phyloP scores from a whole-genome alignment of 2,797 vertebrate genomes.

The Acrocephalus scirpaceus region DNA sequence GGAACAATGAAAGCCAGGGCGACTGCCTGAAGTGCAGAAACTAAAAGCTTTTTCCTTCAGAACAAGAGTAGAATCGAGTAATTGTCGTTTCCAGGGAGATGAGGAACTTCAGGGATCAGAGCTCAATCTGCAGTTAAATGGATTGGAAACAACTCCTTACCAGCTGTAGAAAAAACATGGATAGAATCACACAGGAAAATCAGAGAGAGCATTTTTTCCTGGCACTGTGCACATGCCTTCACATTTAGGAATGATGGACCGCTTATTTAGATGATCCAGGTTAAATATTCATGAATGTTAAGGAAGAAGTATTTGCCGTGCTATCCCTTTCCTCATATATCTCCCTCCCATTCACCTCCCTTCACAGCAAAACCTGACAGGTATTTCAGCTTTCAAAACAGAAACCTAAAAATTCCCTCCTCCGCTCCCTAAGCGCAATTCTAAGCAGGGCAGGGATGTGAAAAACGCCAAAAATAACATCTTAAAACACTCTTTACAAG shows the following conservation, averaged over 20 bases:
- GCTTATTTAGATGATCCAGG: not conserved
- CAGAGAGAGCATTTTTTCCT: slow-evolving; percentile 54
- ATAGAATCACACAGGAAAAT: slow-evolving; percentile 68
- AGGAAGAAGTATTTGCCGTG: not conserved
- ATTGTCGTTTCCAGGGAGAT: slow-evolving; percentile 78
- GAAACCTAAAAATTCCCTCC: not conserved
- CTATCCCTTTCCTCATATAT: not conserved
- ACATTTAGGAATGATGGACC: not conserved
- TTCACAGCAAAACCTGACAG: not conserved
- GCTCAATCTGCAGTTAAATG: slow-evolving; percentile 81
- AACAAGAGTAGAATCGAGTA: slow-evolving; percentile 73
- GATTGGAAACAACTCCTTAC: slow-evolving; percentile 76
- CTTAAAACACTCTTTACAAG: not conserved
- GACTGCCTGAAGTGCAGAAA: slow-evolving; percentile 66
- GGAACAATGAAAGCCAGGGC: slow-evolving; percentile 59
- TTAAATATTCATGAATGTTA: not conserved
- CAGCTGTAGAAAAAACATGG: slow-evolving; percentile 59
- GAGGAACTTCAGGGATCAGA: slow-evolving; percentile 73
- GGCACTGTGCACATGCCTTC: not conserved
- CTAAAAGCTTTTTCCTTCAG: slow-evolving; percentile 75
- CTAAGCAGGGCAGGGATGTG: not conserved
- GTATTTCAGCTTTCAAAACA: not conserved
- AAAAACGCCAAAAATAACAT: not conserved
- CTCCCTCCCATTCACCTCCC: not conserved
- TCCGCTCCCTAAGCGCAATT: not conserved